Conservation (phyloP, 2,797 vertebrate genomes). For the Tenualosa ilisha region DNA sequence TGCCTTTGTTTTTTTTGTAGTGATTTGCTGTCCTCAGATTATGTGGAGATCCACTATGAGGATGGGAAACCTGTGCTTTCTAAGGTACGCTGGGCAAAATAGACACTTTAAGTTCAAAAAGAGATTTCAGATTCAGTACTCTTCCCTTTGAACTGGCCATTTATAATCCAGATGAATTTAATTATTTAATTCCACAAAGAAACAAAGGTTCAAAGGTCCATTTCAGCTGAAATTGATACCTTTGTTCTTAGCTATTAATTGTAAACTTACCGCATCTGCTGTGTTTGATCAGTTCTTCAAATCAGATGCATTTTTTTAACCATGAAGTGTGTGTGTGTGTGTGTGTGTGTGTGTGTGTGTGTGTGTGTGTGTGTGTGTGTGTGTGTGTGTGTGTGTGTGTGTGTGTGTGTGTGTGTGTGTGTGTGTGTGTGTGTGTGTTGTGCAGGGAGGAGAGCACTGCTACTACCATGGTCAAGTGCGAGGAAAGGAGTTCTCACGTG, state of each 20-base stretch:
- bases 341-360: too few species aligned
- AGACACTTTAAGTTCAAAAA: slow-evolving; percentile 3
- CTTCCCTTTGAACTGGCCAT: background rate
- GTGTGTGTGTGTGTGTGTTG: slow-evolving; percentile 28
- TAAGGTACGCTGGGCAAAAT: slow-evolving; percentile 72
- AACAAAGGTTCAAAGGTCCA: background rate
- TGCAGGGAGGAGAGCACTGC: slow-evolving; percentile 85
- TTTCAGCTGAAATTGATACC: background rate
- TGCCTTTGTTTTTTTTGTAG: slow-evolving; percentile 65
- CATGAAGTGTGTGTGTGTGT: slow-evolving; percentile 12
- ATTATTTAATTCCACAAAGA: background rate
- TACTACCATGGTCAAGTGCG: slow-evolving; percentile 85
- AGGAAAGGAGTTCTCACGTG: slow-evolving; percentile 77
- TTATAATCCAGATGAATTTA: background rate
- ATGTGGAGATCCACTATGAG: slow-evolving; percentile 85
- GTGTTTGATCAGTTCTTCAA: background rate
- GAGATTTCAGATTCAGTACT: background rate
- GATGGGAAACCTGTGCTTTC: slow-evolving; percentile 79
- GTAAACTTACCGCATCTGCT: background rate
- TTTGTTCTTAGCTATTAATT: background rate
- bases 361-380: slow-evolving; percentile 31
- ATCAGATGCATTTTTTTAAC: background rate
- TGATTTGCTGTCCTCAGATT: slow-evolving; percentile 83
- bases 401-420: slow-evolving; percentile 41
- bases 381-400: slow-evolving; percentile 24